Conservation (phyloP, 2,888 invertebrate genomes). For the Octonoba sinensis region DNA sequence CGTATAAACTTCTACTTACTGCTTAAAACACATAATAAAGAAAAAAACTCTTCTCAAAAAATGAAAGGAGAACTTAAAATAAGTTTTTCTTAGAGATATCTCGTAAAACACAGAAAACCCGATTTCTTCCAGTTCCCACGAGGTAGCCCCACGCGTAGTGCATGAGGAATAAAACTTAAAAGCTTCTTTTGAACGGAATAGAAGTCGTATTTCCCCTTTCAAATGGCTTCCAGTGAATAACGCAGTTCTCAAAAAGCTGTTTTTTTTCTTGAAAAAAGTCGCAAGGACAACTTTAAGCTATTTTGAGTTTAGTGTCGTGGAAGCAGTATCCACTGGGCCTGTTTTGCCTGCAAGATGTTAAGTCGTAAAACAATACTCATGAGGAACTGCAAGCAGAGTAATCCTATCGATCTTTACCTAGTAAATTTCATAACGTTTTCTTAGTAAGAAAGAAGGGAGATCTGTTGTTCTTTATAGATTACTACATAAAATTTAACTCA, state of each 20-base stretch:
- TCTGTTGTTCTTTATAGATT: too few relatives aligned
- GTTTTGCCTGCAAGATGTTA: neutral
- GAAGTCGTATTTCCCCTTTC: neutral
- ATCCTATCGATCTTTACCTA: too few relatives aligned
- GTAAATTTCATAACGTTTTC: too few relatives aligned
- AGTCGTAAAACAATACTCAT: constrained; percentile 3
- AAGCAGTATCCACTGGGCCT: neutral
- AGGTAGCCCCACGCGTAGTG: neutral
- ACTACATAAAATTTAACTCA: too few relatives aligned
- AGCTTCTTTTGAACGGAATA: neutral
- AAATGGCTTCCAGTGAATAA: neutral
- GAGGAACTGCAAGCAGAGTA: neutral
- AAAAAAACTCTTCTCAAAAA: neutral
- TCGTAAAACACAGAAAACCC: neutral
- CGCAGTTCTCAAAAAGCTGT: neutral
- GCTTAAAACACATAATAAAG: neutral
- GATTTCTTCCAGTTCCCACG: constrained; percentile 2
- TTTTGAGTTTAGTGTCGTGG: constrained; percentile 1
- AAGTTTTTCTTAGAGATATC: neutral
- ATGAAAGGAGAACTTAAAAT: neutral
- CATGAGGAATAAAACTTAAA: constrained; percentile 4
- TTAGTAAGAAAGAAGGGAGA: too few relatives aligned
- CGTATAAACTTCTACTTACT: neutral
- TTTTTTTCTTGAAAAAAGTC: neutral
- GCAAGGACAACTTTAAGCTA: neutral